Base-by-base conservation (phyloP, 2,113 vertebrate species). In the Poecile atricapillus region DNA sequence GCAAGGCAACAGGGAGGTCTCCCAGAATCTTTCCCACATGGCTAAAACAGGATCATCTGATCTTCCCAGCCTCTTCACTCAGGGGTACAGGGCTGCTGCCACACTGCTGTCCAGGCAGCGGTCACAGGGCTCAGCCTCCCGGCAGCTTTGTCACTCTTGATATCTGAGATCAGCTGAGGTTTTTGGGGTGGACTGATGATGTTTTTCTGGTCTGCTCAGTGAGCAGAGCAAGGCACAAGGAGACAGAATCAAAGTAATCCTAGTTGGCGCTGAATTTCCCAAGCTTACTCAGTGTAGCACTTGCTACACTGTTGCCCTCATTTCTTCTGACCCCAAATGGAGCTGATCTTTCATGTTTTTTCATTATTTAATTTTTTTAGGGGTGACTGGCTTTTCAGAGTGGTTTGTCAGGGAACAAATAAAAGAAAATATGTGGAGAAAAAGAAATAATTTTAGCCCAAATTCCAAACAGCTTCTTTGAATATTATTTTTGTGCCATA, bases 31-130 rank as follows among this genome's bases (percentile, higher is more conserved):
- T 76, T 95, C 23, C 27, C 21, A 50, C 39, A 11, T 67, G 50
- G 9, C 10, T 5, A 2, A 56, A 79, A 79, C 35, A 7, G 8
- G 23, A 50, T 44, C 0, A 0, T 46, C 30, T 0, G 2, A 13
- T 43, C 21, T 76, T 62, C 39, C 37, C 20, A 30, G 13, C 15
- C 27, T 20, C 43, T 60, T 91, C 1, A 1, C 13, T 43, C 44
- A 12, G 19, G 21, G 33, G 6, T 55, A 2, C 2, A 3, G 49
- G n/a, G 7, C 7, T 11, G 60, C 69, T 73, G 62, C 24, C 4
- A 1, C 28, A 18, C 3, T 8, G 17, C 7, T 23, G 44, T 28
- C 30, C 4, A 11, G 46, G 43, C 17, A 81, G 46, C 31, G 35
- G 15, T 30, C 35, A 37, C 46, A n/a, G 49, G 27, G 20, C 33